Evolutionary conservation across 2,888 invertebrate species (phyloP), one percentile per base, ranked within the genome.

Genomic region (Eledone cirrhosa): DNA sequence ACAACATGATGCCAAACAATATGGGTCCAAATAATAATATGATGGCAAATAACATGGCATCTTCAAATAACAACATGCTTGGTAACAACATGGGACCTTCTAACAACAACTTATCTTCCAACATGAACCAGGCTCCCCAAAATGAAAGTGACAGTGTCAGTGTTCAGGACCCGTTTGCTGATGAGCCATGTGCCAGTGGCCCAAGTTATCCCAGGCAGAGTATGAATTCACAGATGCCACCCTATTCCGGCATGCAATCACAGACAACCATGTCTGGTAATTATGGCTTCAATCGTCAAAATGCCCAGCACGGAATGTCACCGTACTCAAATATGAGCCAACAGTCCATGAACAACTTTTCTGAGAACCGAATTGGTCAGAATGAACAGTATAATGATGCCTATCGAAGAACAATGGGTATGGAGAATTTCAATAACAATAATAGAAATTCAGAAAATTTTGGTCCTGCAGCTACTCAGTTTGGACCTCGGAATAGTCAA

Each of bases 111-210:
- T 41, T 72, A 72, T 31, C 72, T 72, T 72, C 72, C 31, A 72
- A 72, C 72, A 72, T 72, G 72, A 72, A 31, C 41, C 72, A 72
- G n/a, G 24, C 63, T 31, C 72, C 72, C 31, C 80, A 76, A 29
- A 79, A 63, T 47, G 76, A 78, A 77, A 78, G 80, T 53, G 89
- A 90, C 82, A 89, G 89, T 84, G 87, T 90, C 75, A 90, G 88
- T 81, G 88, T 89, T 77, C 87, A 88, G 80, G 90, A 90, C 84
- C 90, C 90, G 48, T 90, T 90, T 85, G 87, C 89, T 76, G 90
- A 90, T 82, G 89, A 89, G 79, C 84, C 86, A 29, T 86, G 77
- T 81, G 84, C 81, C 79, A 84, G 81, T 78, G 83, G 81, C 80
- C 81, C 84, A n/a, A 82, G 82, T 47, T 83, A 82, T 69, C 82